phyloP scores from a whole-genome alignment of 2,888 invertebrate species.

The Nowickia ferox region DNA sequence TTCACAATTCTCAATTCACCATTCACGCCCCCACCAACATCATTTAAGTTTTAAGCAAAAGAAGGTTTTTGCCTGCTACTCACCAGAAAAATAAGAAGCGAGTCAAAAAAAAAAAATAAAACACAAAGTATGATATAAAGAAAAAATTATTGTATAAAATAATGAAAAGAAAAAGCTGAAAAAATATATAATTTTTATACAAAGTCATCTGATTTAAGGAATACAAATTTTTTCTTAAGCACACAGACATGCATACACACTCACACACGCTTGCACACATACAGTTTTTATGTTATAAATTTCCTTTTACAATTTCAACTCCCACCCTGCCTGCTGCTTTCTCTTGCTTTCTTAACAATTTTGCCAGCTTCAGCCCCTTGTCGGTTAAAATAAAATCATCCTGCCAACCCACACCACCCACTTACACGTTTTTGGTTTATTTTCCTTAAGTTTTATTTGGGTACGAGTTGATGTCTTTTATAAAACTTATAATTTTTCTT shows the following conservation, averaged over 20 bases:
- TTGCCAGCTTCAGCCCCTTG: constrained; percentile 60
- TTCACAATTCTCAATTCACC: constrained; percentile 51
- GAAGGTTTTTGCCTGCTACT: constrained; percentile 18
- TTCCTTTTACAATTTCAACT: constrained; percentile 66
- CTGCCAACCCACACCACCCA: constrained; percentile 75
- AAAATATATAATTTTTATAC: constrained; percentile 76
- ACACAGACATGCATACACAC: constrained; percentile 25
- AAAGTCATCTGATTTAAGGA: constrained; percentile 82
- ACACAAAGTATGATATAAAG: constrained; percentile 41
- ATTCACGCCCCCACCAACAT: constrained; percentile 66
- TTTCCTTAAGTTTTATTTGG: constrained; percentile 62
- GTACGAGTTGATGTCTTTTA: constrained; percentile 72
- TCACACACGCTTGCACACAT: background rate
- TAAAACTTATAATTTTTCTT: constrained; percentile 81
- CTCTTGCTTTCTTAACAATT: constrained; percentile 37
- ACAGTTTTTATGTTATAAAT: constrained; percentile 65
- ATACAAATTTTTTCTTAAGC: constrained; percentile 79
- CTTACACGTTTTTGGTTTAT: constrained; percentile 46
- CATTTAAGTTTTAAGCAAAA: constrained; percentile 51
- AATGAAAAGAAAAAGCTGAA: constrained; percentile 57
- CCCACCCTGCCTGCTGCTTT: constrained; percentile 61
- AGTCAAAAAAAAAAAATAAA: constrained; percentile 36
- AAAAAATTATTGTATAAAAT: constrained; percentile 73
- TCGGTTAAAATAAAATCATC: constrained; percentile 56
- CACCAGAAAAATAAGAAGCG: constrained; percentile 37